A percentile compares a stretch with the other conserved stretches of the same genome.
These are phyloP conservation scores for Penaeus monodon DNA, from an alignment of 2,888 invertebrate genomes.

Conservation along the genomic window DNA sequence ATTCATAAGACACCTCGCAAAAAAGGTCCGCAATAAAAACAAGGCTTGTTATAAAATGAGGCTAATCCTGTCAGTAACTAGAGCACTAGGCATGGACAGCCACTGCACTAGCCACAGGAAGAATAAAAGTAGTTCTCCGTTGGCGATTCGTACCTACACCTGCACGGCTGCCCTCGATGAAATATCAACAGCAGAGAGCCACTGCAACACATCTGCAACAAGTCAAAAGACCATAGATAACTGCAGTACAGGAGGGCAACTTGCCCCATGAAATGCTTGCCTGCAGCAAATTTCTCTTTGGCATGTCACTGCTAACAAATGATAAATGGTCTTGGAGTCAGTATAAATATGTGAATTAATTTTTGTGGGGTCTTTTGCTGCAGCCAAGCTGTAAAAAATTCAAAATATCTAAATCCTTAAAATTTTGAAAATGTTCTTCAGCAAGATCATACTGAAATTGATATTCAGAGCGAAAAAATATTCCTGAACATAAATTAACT, in stretches of 20 bases:
- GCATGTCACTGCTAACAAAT: neutral
- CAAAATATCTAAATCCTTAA: constrained; percentile 54
- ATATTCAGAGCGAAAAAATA: constrained; percentile 34
- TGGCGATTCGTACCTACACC: constrained; percentile 64
- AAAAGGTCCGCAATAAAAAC: constrained; percentile 5
- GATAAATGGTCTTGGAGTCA: neutral
- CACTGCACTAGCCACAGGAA: constrained; percentile 45
- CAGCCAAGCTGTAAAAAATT: constrained; percentile 54
- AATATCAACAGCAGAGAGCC: constrained; percentile 62
- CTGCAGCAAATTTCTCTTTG: constrained; percentile 43
- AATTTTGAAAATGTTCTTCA: constrained; percentile 48
- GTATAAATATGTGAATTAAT: neutral
- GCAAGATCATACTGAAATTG: constrained; percentile 52
- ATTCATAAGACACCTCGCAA: neutral
- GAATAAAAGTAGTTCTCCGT: constrained; percentile 52
- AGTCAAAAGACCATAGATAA: constrained; percentile 65
- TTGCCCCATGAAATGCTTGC: constrained; percentile 49
- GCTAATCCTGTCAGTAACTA: constrained; percentile 23
- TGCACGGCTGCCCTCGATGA: constrained; percentile 59
- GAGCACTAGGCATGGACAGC: constrained; percentile 30
- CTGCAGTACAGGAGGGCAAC: constrained; percentile 56
- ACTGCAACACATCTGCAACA: constrained; percentile 64
- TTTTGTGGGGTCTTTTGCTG: constrained; percentile 33
- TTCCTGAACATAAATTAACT: constrained; percentile 35
- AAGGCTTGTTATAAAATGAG: constrained; percentile 27